These are phyloP conservation scores for Coregonus clupeaformis DNA, from an alignment of 2,113 vertebrate species.

Conservation along the genomic window DNA sequence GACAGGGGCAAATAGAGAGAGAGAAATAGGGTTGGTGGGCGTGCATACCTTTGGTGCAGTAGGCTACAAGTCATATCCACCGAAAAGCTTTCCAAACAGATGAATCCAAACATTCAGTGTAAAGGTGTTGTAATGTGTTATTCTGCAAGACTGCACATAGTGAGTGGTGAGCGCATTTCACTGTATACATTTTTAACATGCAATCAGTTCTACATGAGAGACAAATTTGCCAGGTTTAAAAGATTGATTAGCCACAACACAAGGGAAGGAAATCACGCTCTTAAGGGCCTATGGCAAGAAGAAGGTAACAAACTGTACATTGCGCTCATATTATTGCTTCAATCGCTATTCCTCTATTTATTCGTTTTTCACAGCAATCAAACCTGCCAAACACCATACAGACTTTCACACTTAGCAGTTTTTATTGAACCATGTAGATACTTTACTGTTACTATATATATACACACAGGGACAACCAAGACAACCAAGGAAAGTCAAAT, in stretches of 20 bases:
- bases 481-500: background rate
- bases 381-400: background rate
- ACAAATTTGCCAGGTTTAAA: slow-evolving; percentile 23
- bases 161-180: slow-evolving; percentile 24
- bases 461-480: background rate
- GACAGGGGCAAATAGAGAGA: background rate
- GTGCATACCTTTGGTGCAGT: background rate
- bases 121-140: background rate
- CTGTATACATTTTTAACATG: slow-evolving; percentile 34
- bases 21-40: background rate
- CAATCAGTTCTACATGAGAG: slow-evolving; percentile 26
- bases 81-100: background rate
- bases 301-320: background rate
- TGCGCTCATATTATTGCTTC: background rate
- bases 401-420: background rate
- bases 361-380: background rate
- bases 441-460: background rate
- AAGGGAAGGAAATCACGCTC: slow-evolving; percentile 8
- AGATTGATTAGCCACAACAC: slow-evolving; percentile 24
- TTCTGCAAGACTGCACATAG: slow-evolving; percentile 7
- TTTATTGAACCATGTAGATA: background rate
- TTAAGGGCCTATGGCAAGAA: background rate
- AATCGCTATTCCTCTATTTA: slow-evolving; percentile 1
- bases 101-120: slow-evolving; percentile 3
- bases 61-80: too few relatives aligned